Conservation (phyloP, 2,888 invertebrate species). For the Myopa testacea region DNA sequence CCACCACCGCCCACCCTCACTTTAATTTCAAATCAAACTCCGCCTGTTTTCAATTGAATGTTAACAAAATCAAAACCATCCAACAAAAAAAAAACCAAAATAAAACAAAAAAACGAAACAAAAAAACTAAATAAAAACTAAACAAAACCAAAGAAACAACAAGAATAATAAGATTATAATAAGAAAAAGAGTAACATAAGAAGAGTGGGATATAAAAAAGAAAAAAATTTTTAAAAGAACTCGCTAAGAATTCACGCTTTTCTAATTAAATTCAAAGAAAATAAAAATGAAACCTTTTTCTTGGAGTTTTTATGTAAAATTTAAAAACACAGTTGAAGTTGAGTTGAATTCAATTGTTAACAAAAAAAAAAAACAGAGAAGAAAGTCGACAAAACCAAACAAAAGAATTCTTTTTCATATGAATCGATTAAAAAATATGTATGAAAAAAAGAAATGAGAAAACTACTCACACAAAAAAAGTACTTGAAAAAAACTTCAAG, state of each 20-base stretch:
- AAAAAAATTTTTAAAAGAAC: background rate
- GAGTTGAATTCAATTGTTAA: too few species aligned
- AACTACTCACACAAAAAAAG: too few species aligned
- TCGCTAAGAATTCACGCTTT: background rate
- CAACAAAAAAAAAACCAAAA: background rate
- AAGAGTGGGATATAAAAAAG: background rate
- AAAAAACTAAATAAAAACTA: background rate
- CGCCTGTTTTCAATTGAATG: constrained; percentile 31
- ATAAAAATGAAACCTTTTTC: background rate
- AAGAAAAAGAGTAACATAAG: background rate
- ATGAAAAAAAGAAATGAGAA: too few species aligned
- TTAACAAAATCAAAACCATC: background rate
- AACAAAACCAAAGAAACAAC: too few species aligned
- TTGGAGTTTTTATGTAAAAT: too few species aligned
- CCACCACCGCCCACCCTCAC: background rate
- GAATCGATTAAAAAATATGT: too few species aligned
- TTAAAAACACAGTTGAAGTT: too few species aligned
- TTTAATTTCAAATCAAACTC: constrained; percentile 15
- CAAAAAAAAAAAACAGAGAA: too few species aligned
- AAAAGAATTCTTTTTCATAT: too few species aligned
- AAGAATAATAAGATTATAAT: too few species aligned
- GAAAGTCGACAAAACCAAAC: too few species aligned
- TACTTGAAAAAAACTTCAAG: too few species aligned
- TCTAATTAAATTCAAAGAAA: constrained; percentile 1
- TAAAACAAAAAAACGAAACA: background rate